A percentile compares a stretch with the other conserved stretches of the same genome.
Conservation (phyloP, 2,888 invertebrate species). For the Agrotis segetum region DNA sequence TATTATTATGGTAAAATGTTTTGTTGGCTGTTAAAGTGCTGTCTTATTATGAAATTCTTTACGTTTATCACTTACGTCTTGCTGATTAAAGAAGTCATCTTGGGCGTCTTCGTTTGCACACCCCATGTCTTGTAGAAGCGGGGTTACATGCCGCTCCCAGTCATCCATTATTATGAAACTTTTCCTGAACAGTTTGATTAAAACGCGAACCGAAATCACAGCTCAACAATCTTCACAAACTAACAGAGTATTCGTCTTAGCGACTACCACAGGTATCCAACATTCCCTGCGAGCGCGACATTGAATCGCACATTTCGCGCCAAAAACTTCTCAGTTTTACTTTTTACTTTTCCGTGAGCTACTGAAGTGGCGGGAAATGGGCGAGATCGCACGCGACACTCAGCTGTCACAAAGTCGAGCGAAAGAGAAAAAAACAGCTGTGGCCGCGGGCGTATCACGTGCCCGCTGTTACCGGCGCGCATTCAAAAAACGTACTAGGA, state of each 20-base stretch:
- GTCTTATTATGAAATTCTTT: conserved; percentile 32
- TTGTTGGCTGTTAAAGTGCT: conserved; percentile 4
- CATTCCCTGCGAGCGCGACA: conserved; percentile 66
- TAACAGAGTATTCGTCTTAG: conserved; percentile 78
- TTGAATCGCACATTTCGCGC: conserved; percentile 84
- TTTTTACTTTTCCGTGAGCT: conserved; percentile 76
- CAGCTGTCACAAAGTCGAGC: conserved; percentile 85
- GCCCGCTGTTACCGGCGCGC: conserved; percentile 88
- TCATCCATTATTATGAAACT: conserved; percentile 88
- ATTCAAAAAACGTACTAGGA: conserved; percentile 87
- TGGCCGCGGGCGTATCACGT: conserved; percentile 88
- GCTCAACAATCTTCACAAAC: conserved; percentile 81
- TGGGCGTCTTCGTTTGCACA: conserved; percentile 89
- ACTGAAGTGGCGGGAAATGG: conserved; percentile 86
- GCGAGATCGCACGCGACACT: conserved; percentile 85
- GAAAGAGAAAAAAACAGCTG: conserved; percentile 87
- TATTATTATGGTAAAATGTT: background rate
- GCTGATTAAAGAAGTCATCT: conserved; percentile 91
- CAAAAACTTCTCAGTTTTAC: conserved; percentile 82
- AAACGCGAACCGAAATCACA: conserved; percentile 80
- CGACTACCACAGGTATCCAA: conserved; percentile 74
- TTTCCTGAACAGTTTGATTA: conserved; percentile 71
- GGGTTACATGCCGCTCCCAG: conserved; percentile 92
- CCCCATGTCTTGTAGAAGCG: conserved; percentile 91
- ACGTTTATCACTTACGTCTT: conserved; percentile 88